A percentile compares a stretch with the other conserved stretches of the same genome.
These are phyloP conservation scores for Aphrophora alni DNA, from an alignment of 2,888 invertebrate species.

Conservation along the genomic window DNA sequence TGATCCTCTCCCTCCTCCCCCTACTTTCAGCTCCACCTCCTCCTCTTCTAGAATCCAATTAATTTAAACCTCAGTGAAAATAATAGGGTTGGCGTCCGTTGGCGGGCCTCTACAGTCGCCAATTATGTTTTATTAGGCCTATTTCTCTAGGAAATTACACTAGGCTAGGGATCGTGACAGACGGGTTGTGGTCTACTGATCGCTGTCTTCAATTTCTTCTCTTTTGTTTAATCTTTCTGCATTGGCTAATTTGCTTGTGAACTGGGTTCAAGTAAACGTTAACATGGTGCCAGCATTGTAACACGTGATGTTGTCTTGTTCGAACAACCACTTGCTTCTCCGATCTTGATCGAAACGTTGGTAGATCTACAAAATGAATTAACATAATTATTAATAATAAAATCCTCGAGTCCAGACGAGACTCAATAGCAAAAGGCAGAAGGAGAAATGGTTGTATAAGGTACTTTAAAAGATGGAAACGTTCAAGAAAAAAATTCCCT, in stretches of 20 bases:
- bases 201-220: slow-evolving; percentile 24
- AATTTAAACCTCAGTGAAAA: slow-evolving; percentile 58
- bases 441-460: too few species aligned
- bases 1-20: slow-evolving; percentile 36
- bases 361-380: too few species aligned
- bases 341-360: too few species aligned
- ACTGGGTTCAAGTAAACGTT: neutral
- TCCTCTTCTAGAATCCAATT: slow-evolving; percentile 55
- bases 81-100: slow-evolving; percentile 55
- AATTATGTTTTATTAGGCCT: slow-evolving; percentile 51
- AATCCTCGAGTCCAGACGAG: too few species aligned
- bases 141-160: slow-evolving; percentile 42
- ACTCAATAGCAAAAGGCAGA: too few species aligned
- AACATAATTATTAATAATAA: too few species aligned
- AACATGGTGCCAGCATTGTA: too few species aligned
- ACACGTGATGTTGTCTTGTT: too few species aligned
- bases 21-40: slow-evolving; percentile 30
- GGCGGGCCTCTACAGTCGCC: slow-evolving; percentile 42
- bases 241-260: neutral
- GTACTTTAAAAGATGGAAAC: too few species aligned
- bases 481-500: too few species aligned
- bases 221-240: neutral
- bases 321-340: too few species aligned
- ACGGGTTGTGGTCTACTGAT: slow-evolving; percentile 32
- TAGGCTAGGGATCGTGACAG: slow-evolving; percentile 48